Evolutionary conservation across 2,888 invertebrate species (phyloP), one percentile per base, ranked within the genome.

Genomic region (Pyrrhia umbra): DNA sequence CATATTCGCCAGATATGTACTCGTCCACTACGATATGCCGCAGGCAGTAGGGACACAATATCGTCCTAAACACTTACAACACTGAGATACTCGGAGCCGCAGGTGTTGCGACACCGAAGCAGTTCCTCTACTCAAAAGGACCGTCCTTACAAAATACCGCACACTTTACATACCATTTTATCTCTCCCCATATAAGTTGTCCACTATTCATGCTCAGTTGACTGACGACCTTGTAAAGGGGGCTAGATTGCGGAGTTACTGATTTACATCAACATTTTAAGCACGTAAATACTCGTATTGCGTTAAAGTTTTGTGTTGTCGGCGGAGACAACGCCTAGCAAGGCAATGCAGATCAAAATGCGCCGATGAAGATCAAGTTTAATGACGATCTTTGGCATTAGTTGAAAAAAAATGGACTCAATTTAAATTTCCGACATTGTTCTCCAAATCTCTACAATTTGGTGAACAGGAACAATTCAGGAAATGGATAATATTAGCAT

Each of bases 261-360:
- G 4, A 75, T 79, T 80, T 65, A 72, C 71, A 77, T 75, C 75
- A 57, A 75, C 64, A 45, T 69, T 55, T 75, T 23, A 30, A 43
- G 74, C 74, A 52, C 68, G 62, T 47, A 65, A 73, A 34, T 20
- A 68, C 61, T 8, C 45, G 39, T 50, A 54, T 58, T n/a, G n/a
- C n/a, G n/a, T n/a, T n/a, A n/a, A n/a, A n/a, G n/a, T n/a, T n/a
- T n/a, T n/a, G n/a, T 27, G 27, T 27, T 27, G 10, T 30, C 1
- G 10, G 9, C 4, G 30, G 30, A 10, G 4, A 30, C 10, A 30
- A 30, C 0, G 10, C 2, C n/a, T n/a, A n/a, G n/a, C n/a, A n/a
- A n/a, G n/a, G n/a, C n/a, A n/a, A n/a, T n/a, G n/a, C n/a, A n/a
- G n/a, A n/a, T n/a, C n/a, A n/a, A n/a, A n/a, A n/a, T n/a, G n/a